Percentiles rank a stretch among this genome's conserved stretches.
Evolutionary conservation across 2,797 vertebrate species (phyloP).

Genomic region (Cryptoblepharus egeriae): DNA sequence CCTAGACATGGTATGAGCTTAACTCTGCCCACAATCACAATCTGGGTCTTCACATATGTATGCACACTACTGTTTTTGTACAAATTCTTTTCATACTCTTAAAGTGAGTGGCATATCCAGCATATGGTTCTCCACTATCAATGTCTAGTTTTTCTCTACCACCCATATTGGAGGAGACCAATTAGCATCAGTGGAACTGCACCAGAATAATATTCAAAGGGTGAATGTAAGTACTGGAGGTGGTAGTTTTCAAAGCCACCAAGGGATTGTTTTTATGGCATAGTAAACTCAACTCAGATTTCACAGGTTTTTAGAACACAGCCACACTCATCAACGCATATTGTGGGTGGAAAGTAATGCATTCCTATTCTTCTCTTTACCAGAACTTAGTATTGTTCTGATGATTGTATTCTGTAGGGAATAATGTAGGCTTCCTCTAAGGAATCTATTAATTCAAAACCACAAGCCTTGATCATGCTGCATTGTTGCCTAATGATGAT

Average conservation of each 20-base stretch:
- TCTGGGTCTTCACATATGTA: no score
- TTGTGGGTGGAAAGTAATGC: neutral
- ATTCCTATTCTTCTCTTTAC: neutral
- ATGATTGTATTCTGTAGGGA: accelerated
- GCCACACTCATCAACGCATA: constrained; percentile 16
- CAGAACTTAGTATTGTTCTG: neutral
- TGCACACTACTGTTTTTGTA: no score
- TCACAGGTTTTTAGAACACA: constrained; percentile 26
- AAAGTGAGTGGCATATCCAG: neutral
- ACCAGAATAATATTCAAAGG: constrained; percentile 8
- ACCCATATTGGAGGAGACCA: neutral
- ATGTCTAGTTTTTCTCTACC: neutral
- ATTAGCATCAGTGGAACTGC: constrained; percentile 6
- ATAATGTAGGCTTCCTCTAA: neutral
- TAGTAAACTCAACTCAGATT: constrained; percentile 30
- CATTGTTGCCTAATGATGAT: neutral
- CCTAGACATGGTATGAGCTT: no score
- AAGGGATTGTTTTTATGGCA: constrained; percentile 20
- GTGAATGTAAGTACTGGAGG: neutral
- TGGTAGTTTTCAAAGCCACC: constrained; percentile 16
- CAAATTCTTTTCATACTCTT: neutral
- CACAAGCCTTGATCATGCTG: neutral
- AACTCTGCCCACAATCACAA: no score
- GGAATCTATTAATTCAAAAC: neutral
- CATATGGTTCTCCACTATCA: neutral